Evolutionary conservation across 2,888 invertebrate genomes (phyloP).

Genomic region (Labia minor): DNA sequence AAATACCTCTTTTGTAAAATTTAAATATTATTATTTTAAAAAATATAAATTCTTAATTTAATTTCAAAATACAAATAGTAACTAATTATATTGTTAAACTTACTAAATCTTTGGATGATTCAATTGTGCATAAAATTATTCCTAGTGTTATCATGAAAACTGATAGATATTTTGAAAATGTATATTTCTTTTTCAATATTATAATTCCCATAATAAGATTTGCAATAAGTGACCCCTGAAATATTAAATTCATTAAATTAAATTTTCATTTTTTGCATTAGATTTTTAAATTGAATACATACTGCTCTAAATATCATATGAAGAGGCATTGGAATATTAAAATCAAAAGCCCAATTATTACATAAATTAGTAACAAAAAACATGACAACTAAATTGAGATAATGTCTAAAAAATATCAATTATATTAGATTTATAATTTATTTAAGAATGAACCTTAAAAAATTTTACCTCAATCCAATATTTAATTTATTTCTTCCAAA

Average conservation of each 20-base stretch:
- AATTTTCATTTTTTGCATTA: no score
- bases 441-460: conserved; percentile 1
- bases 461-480: conserved; percentile 52
- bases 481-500: conserved; percentile 67
- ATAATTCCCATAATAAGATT: conserved; percentile 92
- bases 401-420: conserved; percentile 46
- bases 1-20: no score
- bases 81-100: no score
- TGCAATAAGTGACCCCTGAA: conserved; percentile 85
- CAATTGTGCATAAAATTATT: conserved; percentile 80
- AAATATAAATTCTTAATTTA: no score
- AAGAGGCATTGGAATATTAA: conserved; percentile 93
- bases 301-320: conserved; percentile 97
- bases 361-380: conserved; percentile 87
- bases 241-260: conserved; percentile 26
- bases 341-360: conserved; percentile 91
- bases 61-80: no score
- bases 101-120: conserved; percentile 60
- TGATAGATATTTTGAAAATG: conserved; percentile 75
- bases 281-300: conserved; percentile 33
- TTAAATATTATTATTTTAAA: no score
- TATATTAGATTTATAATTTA: not conserved
- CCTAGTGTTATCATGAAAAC: conserved; percentile 89
- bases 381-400: conserved; percentile 69
- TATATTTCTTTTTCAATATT: conserved; percentile 73